A percentile compares a stretch with the other conserved stretches of the same genome.
These are phyloP conservation scores for Drosophila merina DNA, from an alignment of 2,888 invertebrate species.

Conservation along the genomic window DNA sequence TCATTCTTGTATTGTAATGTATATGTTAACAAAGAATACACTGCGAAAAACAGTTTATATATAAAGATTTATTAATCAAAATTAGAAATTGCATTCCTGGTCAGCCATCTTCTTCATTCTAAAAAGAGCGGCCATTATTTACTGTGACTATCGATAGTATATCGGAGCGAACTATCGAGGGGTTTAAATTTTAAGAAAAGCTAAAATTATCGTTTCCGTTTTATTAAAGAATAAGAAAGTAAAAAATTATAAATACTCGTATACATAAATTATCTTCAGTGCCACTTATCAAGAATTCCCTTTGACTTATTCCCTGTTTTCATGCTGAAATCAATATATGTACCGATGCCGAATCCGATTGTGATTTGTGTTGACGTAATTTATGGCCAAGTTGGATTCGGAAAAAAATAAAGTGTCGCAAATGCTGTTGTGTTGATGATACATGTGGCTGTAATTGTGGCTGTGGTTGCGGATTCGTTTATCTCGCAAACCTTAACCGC, in stretches of 20 bases:
- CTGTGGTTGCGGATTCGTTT: slow-evolving; percentile 16
- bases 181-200: too few species aligned
- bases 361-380: slow-evolving; percentile 47
- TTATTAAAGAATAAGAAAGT: too few species aligned
- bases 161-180: too few species aligned
- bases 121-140: too few species aligned
- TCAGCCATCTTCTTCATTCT: too few species aligned
- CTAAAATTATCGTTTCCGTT: too few species aligned
- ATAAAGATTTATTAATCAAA: too few species aligned
- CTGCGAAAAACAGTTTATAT: not conserved
- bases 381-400: slow-evolving; percentile 40
- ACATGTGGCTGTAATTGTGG: slow-evolving; percentile 22
- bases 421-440: slow-evolving; percentile 30
- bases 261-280: slow-evolving; percentile 1
- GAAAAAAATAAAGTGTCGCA: slow-evolving; percentile 31
- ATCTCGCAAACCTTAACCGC: slow-evolving; percentile 15
- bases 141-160: too few species aligned
- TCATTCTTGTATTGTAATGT: slow-evolving; percentile 32
- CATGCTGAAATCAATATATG: slow-evolving; percentile 58
- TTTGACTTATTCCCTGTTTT: slow-evolving; percentile 11
- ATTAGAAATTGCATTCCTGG: too few species aligned
- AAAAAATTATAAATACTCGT: not conserved
- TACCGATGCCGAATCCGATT: slow-evolving; percentile 16
- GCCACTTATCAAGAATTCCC: not conserved
- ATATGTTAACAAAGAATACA: slow-evolving; percentile 2